Conservation (phyloP, 2,888 invertebrate species). For the Sarcophaga variegata region DNA sequence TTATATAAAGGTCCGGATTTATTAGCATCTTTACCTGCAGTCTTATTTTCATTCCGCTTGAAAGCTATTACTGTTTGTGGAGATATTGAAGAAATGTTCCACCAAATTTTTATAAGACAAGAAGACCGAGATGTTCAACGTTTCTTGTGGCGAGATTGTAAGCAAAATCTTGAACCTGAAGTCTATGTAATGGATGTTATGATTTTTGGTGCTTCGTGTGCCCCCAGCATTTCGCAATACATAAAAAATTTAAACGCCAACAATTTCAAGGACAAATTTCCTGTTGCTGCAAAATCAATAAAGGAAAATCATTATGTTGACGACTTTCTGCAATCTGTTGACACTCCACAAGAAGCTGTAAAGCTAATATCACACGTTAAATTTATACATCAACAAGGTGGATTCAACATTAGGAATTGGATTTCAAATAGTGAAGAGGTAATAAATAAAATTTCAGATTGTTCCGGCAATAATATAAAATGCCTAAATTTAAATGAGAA, state of each 20-base stretch:
- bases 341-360: constrained; percentile 19
- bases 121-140: constrained; percentile 47
- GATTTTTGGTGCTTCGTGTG: constrained; percentile 45
- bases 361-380: constrained; percentile 41
- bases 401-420: constrained; percentile 53
- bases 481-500: too few species aligned
- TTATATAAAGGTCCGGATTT: constrained; percentile 59
- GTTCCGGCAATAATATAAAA: too few species aligned
- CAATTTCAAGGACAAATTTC: constrained; percentile 21
- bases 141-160: constrained; percentile 50
- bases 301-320: constrained; percentile 38
- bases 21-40: constrained; percentile 58
- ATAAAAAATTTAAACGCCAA: constrained; percentile 46
- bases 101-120: constrained; percentile 44
- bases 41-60: constrained; percentile 62
- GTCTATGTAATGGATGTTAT: constrained; percentile 35
- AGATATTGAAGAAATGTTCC: constrained; percentile 66
- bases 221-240: constrained; percentile 46
- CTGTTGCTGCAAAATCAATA: constrained; percentile 19
- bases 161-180: constrained; percentile 29
- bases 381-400: constrained; percentile 41
- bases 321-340: constrained; percentile 29
- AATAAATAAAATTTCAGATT: not conserved
- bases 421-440: constrained; percentile 17
- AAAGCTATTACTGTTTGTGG: constrained; percentile 58